A percentile compares a stretch with the other conserved stretches of the same genome.
These are phyloP conservation scores for Sanderia malayensis DNA, from an alignment of 30 jellyfish, hydroid and myxozoan genomes.

Conservation along the genomic window DNA sequence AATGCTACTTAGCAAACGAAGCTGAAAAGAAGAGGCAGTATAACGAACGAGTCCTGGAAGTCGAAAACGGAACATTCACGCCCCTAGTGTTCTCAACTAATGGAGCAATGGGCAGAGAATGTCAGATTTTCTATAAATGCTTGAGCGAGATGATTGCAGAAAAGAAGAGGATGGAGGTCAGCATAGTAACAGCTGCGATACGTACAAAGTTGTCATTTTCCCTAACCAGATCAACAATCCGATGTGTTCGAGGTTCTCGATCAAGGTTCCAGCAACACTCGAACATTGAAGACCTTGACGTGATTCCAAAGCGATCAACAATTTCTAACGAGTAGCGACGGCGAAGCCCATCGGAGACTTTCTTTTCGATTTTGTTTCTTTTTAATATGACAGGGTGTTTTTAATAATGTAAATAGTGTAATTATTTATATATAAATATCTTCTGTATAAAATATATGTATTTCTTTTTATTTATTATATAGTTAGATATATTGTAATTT, in stretches of 20 bases:
- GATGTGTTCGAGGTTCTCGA: constrained; percentile 7
- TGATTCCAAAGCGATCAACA: background rate
- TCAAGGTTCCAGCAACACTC: constrained; percentile 10
- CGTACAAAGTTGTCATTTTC: constrained; percentile 26
- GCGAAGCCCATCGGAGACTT: background rate
- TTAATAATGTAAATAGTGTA: background rate
- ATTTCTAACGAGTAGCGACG: background rate
- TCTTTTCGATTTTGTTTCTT: constrained; percentile 1
- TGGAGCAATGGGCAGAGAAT: no score
- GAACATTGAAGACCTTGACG: constrained; percentile 9
- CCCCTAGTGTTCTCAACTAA: no score
- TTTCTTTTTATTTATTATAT: no score
- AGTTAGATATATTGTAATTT: no score
- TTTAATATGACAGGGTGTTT: background rate
- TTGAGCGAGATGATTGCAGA: constrained; percentile 15
- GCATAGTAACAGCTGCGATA: constrained; percentile 5
- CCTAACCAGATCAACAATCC: constrained; percentile 9
- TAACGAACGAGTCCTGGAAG: no score
- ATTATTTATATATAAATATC: no score
- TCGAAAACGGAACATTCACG: no score
- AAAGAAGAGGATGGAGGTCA: background rate
- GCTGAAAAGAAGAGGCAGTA: no score
- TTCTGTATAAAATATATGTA: no score
- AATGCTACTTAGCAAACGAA: no score
- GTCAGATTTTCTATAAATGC: constrained; percentile 19